A percentile compares a stretch with the other conserved stretches of the same genome.
These are phyloP conservation scores for Drosophila austrosaltans DNA, from an alignment of 2,888 invertebrate genomes.

Conservation along the genomic window DNA sequence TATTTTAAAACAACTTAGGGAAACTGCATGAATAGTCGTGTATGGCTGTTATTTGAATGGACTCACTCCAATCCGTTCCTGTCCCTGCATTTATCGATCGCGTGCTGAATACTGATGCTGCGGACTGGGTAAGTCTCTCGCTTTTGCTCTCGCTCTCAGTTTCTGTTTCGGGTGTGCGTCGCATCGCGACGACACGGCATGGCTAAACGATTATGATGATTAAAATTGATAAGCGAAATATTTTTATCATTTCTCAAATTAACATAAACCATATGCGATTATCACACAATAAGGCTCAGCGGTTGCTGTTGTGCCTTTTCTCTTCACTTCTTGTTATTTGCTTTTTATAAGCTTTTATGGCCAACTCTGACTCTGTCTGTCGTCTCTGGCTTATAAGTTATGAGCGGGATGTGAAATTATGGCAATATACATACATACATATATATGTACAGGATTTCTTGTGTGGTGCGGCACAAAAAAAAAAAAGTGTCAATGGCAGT, in stretches of 20 bases:
- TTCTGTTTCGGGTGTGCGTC: slow-evolving; percentile 36
- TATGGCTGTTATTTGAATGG: not conserved
- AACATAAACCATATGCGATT: slow-evolving; percentile 77
- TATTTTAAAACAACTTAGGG: too few relatives aligned
- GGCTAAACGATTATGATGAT: slow-evolving; percentile 77
- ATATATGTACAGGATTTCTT: slow-evolving; percentile 54
- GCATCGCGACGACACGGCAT: slow-evolving; percentile 65
- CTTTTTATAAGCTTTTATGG: slow-evolving; percentile 73
- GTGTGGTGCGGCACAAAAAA: slow-evolving; percentile 35
- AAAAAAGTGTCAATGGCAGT: slow-evolving; percentile 68
- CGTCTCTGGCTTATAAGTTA: slow-evolving; percentile 57
- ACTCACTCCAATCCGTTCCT: slow-evolving; percentile 12
- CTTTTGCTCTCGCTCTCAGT: not conserved
- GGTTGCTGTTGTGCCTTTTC: slow-evolving; percentile 33
- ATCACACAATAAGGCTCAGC: slow-evolving; percentile 71
- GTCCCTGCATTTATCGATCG: slow-evolving; percentile 50
- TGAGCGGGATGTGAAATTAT: slow-evolving; percentile 61
- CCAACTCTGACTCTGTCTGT: slow-evolving; percentile 44
- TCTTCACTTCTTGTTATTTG: slow-evolving; percentile 58
- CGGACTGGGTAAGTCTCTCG: slow-evolving; percentile 30
- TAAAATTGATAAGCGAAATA: slow-evolving; percentile 80
- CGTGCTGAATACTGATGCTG: slow-evolving; percentile 65
- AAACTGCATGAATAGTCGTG: too few relatives aligned
- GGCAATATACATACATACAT: slow-evolving; percentile 46
- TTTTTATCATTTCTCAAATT: slow-evolving; percentile 80